phyloP scores from a whole-genome alignment of 2,888 invertebrate species.

The Volucella bombylans region DNA sequence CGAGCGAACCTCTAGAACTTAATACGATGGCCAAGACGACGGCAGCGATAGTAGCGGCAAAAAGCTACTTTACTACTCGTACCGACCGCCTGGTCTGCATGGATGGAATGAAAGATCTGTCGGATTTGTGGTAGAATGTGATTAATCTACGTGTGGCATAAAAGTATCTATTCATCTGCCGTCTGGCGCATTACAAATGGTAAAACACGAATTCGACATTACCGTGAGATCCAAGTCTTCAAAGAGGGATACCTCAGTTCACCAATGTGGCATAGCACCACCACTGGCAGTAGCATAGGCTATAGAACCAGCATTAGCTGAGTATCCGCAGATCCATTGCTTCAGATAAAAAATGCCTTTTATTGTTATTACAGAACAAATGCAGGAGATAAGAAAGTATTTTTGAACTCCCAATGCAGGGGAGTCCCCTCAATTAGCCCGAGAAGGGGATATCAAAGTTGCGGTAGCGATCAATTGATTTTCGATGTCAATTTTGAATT shows the following conservation, averaged over 20 bases:
- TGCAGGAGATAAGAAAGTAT: constrained; percentile 31
- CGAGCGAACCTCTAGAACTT: constrained; percentile 33
- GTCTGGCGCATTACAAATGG: constrained; percentile 75
- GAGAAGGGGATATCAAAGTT: neutral
- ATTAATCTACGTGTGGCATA: constrained; percentile 67
- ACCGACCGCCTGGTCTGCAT: neutral
- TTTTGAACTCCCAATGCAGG: constrained; percentile 10
- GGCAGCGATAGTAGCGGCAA: neutral
- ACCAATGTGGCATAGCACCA: constrained; percentile 2
- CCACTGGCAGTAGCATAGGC: neutral
- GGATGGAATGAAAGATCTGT: constrained; percentile 40
- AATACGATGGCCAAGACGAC: constrained; percentile 23
- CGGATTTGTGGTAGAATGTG: constrained; percentile 63
- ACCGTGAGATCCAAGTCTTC: constrained; percentile 50
- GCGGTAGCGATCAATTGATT: constrained; percentile 60
- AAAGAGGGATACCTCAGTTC: neutral
- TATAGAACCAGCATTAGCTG: neutral
- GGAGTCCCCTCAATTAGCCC: constrained; percentile 48
- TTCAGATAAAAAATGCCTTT: constrained; percentile 59
- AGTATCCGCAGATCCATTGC: constrained; percentile 58
- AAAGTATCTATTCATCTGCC: constrained; percentile 72
- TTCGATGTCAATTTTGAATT: constrained; percentile 55
- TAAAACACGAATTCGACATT: constrained; percentile 75
- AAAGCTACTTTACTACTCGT: neutral
- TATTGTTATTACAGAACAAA: constrained; percentile 57